Conservation (phyloP, 2,888 invertebrate genomes). For the Eupithecia abbreviata region DNA sequence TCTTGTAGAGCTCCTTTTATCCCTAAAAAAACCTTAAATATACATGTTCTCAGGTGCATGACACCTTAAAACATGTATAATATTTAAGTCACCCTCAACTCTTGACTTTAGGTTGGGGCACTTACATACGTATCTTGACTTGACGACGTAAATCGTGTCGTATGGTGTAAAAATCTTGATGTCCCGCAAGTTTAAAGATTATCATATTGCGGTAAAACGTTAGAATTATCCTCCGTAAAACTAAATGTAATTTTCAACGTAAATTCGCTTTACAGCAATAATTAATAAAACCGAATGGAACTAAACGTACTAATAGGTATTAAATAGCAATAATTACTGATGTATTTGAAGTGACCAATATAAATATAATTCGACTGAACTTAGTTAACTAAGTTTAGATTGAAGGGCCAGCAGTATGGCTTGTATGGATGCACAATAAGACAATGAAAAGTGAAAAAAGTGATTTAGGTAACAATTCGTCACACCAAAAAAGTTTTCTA, state of each 20-base stretch:
- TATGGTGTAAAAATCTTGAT: not conserved
- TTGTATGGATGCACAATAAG: not conserved
- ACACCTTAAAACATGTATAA: too few relatives aligned
- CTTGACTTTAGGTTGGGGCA: not conserved
- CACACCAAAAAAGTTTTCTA: not conserved
- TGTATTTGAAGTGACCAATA: not conserved
- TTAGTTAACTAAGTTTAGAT: not conserved
- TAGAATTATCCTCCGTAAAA: conserved; percentile 48
- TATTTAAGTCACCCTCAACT: not conserved
- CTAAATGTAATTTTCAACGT: conserved; percentile 47
- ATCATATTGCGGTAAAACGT: conserved; percentile 29
- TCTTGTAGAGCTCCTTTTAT: too few relatives aligned
- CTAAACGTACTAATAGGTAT: not conserved
- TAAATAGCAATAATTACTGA: not conserved
- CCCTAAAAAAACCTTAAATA: too few relatives aligned
- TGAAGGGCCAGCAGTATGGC: not conserved
- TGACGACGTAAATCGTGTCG: not conserved
- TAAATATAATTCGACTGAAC: not conserved
- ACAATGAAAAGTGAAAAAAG: not conserved
- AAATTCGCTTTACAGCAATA: conserved; percentile 57
- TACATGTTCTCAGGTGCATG: too few relatives aligned
- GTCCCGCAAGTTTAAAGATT: conserved; percentile 12
- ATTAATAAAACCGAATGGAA: conserved; percentile 49
- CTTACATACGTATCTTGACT: not conserved
- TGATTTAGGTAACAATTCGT: too few relatives aligned